phyloP scores from a whole-genome alignment of 2,797 vertebrate genomes.

The Smutsia temminckii region DNA sequence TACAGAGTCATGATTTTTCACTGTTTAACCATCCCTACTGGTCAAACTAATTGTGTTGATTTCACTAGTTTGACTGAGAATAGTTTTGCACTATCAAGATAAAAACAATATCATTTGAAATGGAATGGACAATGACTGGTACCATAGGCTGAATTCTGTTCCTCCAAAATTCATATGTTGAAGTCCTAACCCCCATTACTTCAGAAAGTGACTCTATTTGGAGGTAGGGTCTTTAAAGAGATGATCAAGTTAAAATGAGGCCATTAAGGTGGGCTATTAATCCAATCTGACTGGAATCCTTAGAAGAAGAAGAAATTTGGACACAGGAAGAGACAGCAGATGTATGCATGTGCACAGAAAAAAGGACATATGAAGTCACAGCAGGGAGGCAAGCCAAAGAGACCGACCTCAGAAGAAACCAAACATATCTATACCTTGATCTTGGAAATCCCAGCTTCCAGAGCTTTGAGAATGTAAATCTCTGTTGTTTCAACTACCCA shows the following conservation, averaged over 20 bases:
- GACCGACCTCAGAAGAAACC: background rate
- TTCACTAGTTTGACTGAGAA: background rate
- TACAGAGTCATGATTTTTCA: background rate
- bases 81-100: background rate
- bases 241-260: background rate
- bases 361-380: background rate
- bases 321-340: background rate
- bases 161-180: background rate
- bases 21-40: background rate
- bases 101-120: conserved; percentile 11
- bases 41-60: background rate
- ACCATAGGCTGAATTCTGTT: background rate
- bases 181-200: background rate
- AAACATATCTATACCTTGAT: background rate
- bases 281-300: background rate
- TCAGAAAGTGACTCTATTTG: background rate
- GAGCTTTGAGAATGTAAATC: background rate
- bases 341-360: background rate
- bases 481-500: background rate
- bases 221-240: background rate
- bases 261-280: background rate
- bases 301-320: background rate
- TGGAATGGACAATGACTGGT: background rate
- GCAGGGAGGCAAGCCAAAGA: background rate
- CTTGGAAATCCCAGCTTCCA: background rate